Percentiles rank a stretch among this genome's conserved stretches.
Evolutionary conservation across 2,888 invertebrate species (phyloP).

Genomic region (Chalcis sispes): DNA sequence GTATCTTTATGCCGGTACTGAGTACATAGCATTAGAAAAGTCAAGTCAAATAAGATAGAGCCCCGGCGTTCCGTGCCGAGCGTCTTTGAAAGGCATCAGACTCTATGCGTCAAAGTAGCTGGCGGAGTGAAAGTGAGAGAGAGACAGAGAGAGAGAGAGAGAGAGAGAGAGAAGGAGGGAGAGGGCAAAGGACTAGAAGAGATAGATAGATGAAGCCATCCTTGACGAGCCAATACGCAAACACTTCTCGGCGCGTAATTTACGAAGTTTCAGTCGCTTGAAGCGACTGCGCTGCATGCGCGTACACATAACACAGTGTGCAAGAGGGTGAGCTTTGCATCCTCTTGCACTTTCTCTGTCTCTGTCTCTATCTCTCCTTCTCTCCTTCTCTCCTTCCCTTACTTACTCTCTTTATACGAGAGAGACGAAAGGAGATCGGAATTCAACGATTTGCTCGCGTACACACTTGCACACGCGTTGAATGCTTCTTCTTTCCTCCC

Average conservation of each 20-base stretch:
- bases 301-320: too few relatives aligned
- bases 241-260: slow-evolving; percentile 50
- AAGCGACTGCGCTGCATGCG: neutral
- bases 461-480: slow-evolving; percentile 8
- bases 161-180: neutral
- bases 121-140: too few relatives aligned
- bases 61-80: neutral
- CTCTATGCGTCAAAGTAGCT: slow-evolving; percentile 22
- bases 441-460: neutral
- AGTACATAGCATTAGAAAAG: slow-evolving; percentile 37
- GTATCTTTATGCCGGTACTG: neutral
- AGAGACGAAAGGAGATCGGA: slow-evolving; percentile 23
- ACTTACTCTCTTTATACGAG: too few relatives aligned
- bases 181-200: too few relatives aligned
- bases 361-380: neutral
- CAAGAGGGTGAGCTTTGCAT: too few relatives aligned
- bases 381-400: slow-evolving; percentile 1
- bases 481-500: neutral
- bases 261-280: slow-evolving; percentile 37
- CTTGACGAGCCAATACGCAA: slow-evolving; percentile 53
- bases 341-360: too few relatives aligned
- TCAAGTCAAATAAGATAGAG: slow-evolving; percentile 42
- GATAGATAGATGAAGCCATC: too few relatives aligned
- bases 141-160: neutral
- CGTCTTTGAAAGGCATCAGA: slow-evolving; percentile 26